Evolutionary conservation across 2,113 vertebrate species (phyloP), one percentile per base, ranked within the genome.

Genomic region (Eptatretus burgeri): DNA sequence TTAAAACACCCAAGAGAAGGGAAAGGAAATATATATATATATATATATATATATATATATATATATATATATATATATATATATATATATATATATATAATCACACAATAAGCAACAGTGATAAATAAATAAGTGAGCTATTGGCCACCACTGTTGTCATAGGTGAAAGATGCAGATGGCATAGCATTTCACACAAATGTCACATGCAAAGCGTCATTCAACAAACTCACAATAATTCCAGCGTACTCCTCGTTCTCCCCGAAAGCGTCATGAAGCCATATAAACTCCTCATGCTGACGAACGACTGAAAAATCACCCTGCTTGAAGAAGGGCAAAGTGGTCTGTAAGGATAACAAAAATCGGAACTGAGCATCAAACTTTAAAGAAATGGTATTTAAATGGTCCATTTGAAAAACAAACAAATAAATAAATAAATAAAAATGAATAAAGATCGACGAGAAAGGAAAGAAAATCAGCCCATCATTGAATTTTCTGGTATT

Each of bases 211-310:
- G 13, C 10, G 2, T 7, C 14, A 10, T 12, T 13, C 10, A 41
- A 41, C 27, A 18, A 13, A 51, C 68, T 69, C 65, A 70, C 66
- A 1, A 68, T 67, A 51, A 72, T 64, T 20, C 70, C 53, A 0
- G 68, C 62, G 1, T 69, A 70, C 2, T 70, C 70, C 51, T 72
- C 65, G 0, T 70, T 72, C 1, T 68, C 70, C 65, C 67, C 5
- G 1, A 69, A 68, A n/a, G 70, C 13, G 1, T 73, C 69, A 0
- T 64, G 66, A 1, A 72, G 69, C 72, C 69, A 69, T 64, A 70
- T 66, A 60, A 72, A 71, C 13, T 69, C 69, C 60, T 71, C 68
- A 0, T 70, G 68, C 52, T 68, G 66, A 9, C 20, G 8, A 1
- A 69, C 66, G 1, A 69, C 64, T 0, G 70, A 70, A 63, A 68